These are phyloP conservation scores for Regulus satrapa DNA, from an alignment of 2,113 vertebrate species.

Conservation along the genomic window DNA sequence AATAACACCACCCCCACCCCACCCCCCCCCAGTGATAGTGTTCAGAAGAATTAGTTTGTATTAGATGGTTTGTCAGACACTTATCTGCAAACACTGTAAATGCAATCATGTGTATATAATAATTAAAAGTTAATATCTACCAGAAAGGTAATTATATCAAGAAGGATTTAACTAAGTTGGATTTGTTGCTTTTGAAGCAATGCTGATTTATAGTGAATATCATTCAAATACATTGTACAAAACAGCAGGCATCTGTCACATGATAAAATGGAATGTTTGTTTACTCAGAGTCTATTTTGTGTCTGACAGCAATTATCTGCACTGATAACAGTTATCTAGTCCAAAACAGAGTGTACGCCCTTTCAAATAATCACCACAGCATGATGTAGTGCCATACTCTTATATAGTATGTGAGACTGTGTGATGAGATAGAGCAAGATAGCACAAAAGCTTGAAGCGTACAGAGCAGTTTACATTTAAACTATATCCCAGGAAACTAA, in stretches of 20 bases:
- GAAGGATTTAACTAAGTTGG: neutral
- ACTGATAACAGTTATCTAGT: conserved; percentile 62
- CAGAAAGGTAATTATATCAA: conserved; percentile 9
- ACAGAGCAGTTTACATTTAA: neutral
- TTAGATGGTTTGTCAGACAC: neutral
- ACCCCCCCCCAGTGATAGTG: rapidly evolving
- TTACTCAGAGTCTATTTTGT: conserved; percentile 64
- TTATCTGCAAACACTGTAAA: neutral
- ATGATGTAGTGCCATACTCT: neutral
- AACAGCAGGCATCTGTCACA: conserved; percentile 39
- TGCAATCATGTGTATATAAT: neutral
- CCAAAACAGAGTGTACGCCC: conserved; percentile 56
- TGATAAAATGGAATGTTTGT: conserved; percentile 50
- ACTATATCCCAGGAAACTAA: conserved; percentile 45
- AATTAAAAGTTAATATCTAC: conserved; percentile 7
- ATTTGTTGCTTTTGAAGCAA: conserved; percentile 38
- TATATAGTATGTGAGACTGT: conserved; percentile 11
- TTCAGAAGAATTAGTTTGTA: neutral
- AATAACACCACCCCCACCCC: neutral
- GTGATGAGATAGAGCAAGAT: neutral
- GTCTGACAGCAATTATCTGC: conserved; percentile 60
- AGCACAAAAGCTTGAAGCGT: neutral
- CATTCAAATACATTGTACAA: neutral
- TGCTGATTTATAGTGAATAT: neutral
- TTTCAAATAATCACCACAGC: conserved; percentile 56